Evolutionary conservation across 2,888 invertebrate genomes (phyloP), one percentile per base, ranked within the genome.

Genomic region (Oscheius onirici): DNA sequence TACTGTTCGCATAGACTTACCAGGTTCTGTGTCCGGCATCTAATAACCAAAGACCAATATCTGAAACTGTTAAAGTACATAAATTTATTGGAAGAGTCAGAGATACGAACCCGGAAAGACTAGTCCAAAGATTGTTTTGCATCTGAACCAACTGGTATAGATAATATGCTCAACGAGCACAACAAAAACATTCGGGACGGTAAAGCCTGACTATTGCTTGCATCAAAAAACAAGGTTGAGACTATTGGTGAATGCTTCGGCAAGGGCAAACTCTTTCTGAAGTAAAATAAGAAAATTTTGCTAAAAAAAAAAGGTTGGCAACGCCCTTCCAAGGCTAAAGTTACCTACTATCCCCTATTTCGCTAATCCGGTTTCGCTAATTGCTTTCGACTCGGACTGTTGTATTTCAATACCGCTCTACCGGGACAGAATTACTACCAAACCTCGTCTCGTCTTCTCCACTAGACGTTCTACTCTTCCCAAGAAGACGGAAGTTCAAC

Each of bases 1-100:
- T 20, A 15, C 17, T 15, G 10, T 10, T 17, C 22, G 3, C 17
- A 10, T 2, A 49, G 17, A 11, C 41, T 43, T 20, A 60, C 60
- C 60, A 2, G 60, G 22, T 11, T 60, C 60, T 15, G 58, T 13
- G n/a, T 40, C 40, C 34, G 60, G 60, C 60, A 60, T 60, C 58
- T 40, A 58, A 40, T 15, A 8, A 17, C 15, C 54, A n/a, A 26
- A 55, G 22, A 55, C 11, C 20, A 22, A 20, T n/a, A 20, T 24
- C 54, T 55, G 54, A 55, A 55, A 55, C n/a, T 26, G n/a, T 8
- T 11, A 24, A 2, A 10, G 20, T 13, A 15, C 3, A 20, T 13
- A 26, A 17, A 28, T 10, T 5, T 22, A 55, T 15, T 8, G 13
- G 13, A 15, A 8, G 11, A n/a, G 11, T 22, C 15, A 15, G 57